Evolutionary conservation across 2,113 vertebrate species (phyloP).

Genomic region (Microtus ochrogaster): DNA sequence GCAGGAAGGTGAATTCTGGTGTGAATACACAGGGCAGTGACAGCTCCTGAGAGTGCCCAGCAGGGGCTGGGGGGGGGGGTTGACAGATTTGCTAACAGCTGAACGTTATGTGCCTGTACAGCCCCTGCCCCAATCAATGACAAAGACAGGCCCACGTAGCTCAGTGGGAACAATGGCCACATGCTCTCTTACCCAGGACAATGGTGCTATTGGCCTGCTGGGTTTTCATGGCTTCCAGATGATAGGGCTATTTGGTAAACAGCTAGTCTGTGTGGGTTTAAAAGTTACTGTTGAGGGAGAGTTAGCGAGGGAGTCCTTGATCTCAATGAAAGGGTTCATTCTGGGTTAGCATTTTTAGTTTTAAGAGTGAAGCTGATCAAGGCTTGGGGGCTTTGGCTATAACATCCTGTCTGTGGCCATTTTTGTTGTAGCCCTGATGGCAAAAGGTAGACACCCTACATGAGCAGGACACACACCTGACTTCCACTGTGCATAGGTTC

Average conservation of each 20-base stretch:
- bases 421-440: conserved; percentile 17
- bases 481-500: conserved; percentile 6
- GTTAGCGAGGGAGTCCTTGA: neutral
- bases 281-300: neutral
- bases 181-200: neutral
- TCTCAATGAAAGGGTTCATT: neutral
- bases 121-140: neutral
- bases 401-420: neutral
- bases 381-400: neutral
- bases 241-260: neutral
- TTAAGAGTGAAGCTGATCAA: neutral
- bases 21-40: neutral
- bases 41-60: neutral
- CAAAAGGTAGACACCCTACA: neutral
- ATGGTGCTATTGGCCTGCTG: neutral
- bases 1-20: conserved; percentile 40
- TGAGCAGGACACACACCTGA: neutral
- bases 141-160: fast-evolving
- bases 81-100: conserved; percentile 6
- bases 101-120: neutral
- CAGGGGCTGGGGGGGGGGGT: neutral
- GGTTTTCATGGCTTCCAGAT: neutral
- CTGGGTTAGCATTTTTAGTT: neutral
- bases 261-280: neutral
- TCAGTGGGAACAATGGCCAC: neutral